These are phyloP conservation scores for Callinectes sapidus DNA, from an alignment of 2,888 invertebrate species.

Conservation along the genomic window DNA sequence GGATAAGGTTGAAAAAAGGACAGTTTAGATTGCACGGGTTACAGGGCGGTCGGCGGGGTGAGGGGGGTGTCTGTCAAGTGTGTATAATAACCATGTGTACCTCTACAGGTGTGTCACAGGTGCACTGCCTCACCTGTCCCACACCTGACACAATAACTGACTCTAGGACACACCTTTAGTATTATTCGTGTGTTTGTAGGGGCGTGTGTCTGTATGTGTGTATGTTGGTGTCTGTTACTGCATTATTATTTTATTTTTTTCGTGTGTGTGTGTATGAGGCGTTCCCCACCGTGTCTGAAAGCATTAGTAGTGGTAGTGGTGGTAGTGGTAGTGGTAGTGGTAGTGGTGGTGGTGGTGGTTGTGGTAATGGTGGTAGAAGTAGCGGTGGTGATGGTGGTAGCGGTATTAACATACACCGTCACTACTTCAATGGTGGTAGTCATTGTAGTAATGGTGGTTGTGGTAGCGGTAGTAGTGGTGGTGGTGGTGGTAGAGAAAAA, in stretches of 20 bases:
- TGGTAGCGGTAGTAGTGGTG: background rate
- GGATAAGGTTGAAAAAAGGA: too few relatives aligned
- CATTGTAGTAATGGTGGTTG: background rate
- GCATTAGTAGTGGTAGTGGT: background rate
- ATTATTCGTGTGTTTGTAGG: background rate
- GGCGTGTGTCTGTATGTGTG: background rate
- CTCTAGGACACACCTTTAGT: background rate
- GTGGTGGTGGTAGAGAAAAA: background rate
- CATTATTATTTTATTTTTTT: too few relatives aligned
- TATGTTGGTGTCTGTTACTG: background rate
- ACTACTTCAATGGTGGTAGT: background rate
- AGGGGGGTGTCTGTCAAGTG: background rate
- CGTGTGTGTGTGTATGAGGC: slow-evolving; percentile 8
- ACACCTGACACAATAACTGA: background rate
- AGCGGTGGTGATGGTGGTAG: background rate
- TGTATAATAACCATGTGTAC: slow-evolving; percentile 30
- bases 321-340: background rate
- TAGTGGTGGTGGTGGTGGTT: background rate
- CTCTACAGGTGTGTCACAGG: background rate
- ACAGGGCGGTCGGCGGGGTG: background rate
- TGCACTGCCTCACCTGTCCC: background rate
- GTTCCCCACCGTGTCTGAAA: background rate
- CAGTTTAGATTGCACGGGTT: too few relatives aligned
- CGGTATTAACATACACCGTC: background rate
- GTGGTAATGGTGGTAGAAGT: background rate